A percentile compares a stretch with the other conserved stretches of the same genome.
These are phyloP conservation scores for Tuberolachnus salignus DNA, from an alignment of 2,888 invertebrate species.

Conservation along the genomic window DNA sequence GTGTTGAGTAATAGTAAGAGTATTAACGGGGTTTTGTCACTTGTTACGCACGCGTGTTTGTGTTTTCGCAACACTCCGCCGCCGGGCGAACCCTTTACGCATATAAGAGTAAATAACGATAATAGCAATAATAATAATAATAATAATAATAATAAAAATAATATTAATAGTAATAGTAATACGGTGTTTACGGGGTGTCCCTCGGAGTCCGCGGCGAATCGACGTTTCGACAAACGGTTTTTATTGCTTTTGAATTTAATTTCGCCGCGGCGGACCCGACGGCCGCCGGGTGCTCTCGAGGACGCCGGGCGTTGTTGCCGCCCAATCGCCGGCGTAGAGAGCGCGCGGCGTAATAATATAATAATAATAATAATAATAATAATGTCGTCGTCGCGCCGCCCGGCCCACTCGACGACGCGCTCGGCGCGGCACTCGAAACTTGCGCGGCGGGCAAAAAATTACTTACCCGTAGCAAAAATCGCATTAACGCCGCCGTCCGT, in stretches of 20 bases:
- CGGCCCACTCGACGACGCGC: constrained; percentile 30
- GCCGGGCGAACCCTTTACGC: constrained; percentile 12
- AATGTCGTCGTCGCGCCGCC: background rate
- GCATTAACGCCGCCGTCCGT: background rate
- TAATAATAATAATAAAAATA: no score
- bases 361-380: no score
- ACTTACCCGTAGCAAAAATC: background rate
- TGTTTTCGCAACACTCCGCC: background rate
- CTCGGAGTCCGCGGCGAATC: background rate
- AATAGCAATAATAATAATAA: no score
- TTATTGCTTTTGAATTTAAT: constrained; percentile 54
- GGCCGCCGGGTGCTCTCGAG: background rate
- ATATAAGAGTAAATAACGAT: no score
- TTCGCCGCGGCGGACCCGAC: constrained; percentile 8
- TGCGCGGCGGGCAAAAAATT: constrained; percentile 26
- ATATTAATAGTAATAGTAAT: constrained; percentile 27
- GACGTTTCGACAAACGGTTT: constrained; percentile 18
- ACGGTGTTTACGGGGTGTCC: constrained; percentile 8
- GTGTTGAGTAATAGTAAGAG: no score
- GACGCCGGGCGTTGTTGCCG: constrained; percentile 5
- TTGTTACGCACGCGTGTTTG: background rate
- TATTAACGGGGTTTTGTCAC: no score
- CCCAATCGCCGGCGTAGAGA: background rate
- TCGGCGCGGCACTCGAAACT: no score
- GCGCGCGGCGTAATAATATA: background rate